Conservation (phyloP, 1,140 invertebrate genomes). For the Bradysia coprophila region DNA sequence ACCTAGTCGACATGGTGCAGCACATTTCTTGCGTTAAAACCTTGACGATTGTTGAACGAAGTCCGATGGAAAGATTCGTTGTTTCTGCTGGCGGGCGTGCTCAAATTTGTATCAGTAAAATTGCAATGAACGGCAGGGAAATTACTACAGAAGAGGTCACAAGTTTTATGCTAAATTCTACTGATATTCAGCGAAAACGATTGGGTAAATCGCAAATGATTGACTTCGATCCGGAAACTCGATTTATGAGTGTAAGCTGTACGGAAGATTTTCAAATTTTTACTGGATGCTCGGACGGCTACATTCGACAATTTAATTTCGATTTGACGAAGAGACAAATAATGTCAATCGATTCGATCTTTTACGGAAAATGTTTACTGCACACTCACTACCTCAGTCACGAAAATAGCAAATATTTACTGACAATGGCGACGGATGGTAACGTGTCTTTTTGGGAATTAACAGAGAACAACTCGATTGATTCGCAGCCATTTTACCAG, state of each 20-base stretch:
- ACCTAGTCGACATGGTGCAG: background rate
- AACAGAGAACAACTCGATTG: background rate
- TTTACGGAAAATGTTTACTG: conserved; percentile 12
- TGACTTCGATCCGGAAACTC: conserved; percentile 10
- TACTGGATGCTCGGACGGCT: conserved; percentile 15
- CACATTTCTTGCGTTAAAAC: background rate
- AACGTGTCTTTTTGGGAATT: conserved; percentile 11
- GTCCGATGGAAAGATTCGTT: background rate
- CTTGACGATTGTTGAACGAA: background rate
- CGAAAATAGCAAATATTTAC: conserved; percentile 6
- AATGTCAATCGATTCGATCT: conserved; percentile 1
- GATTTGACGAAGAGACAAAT: background rate
- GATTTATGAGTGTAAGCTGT: conserved; percentile 13
- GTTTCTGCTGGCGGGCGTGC: conserved; percentile 15
- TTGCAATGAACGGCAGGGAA: conserved; percentile 3
- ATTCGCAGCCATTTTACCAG: conserved; percentile 6
- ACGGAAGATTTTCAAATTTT: conserved; percentile 7
- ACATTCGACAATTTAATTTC: conserved; percentile 9
- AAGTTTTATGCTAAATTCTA: background rate
- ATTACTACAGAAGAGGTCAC: background rate
- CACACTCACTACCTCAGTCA: conserved; percentile 5
- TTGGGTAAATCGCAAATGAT: background rate
- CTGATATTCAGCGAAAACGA: background rate
- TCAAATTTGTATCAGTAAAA: conserved; percentile 14
- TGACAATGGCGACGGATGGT: conserved; percentile 13